Base-by-base conservation (phyloP, 2,888 invertebrate genomes). In the Catocala fraxini region DNA sequence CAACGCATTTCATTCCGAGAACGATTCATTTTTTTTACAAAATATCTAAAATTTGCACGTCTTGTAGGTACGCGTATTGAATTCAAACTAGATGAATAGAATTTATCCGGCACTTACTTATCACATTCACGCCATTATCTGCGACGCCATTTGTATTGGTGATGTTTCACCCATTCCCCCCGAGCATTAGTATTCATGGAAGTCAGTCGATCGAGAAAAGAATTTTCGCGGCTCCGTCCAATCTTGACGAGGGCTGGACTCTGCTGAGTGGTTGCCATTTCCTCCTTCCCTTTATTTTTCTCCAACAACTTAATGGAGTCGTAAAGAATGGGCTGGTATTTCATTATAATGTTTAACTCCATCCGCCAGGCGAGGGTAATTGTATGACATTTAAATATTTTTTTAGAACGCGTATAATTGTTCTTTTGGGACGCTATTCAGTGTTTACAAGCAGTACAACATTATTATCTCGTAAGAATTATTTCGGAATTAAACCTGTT, bases 191-290 rank as follows among this genome's bases (percentile, higher is more conserved):
- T 92, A 93, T 93, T 92, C 93, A 93, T 92, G 88, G 89, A 89
- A 92, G 89, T 90, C 90, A 90, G 86, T 89, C 92, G 90, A 92
- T 93, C 87, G 92, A 89, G 91, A 89, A 92, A 91, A 91, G 90
- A 90, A 91, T 91, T 90, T 88, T 89, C 88, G 83, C 88, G 85
- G 88, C 85, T 87, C 85, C 81, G 86, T 82, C 88, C 88, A 83
- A 87, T 89, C 88, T 87, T 89, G 89, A 89, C 88, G 88, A 85
- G 86, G 86, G 88, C 86, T 87, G 83, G 86, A 87, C 87, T 81
- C 69, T 77, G 81, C 84, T 87, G 89, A 92, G 91, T 91, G 90
- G 89, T 87, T 86, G 87, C 89, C 89, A 89, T 92, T 91, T 91
- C 88, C 90, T 87, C 75, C 82, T 83, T 82, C 84, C 86, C 85